Percentiles rank a stretch among this genome's conserved stretches.
Evolutionary conservation across 2,113 vertebrate genomes (phyloP).

Genomic region (Mus spicilegus): DNA sequence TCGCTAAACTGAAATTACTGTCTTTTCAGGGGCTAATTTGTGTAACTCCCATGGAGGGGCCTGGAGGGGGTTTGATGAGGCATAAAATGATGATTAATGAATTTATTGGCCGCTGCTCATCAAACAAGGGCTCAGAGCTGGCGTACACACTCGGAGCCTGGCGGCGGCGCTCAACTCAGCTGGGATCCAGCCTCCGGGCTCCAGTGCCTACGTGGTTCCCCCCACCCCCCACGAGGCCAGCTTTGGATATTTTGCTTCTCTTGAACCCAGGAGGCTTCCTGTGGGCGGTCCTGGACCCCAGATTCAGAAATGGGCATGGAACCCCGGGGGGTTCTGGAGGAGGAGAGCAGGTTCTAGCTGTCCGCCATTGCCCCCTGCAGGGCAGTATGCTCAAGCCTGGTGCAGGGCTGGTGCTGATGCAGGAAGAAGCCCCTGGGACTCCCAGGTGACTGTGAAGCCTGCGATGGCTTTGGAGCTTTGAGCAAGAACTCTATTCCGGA

Average conservation of each 20-base stretch:
- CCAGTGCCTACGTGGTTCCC: not conserved
- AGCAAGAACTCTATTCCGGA: rapidly evolving
- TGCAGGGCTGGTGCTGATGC: not conserved
- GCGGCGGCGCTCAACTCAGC: constrained; percentile 38
- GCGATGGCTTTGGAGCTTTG: not conserved
- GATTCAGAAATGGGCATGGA: not conserved
- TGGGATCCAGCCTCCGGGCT: not conserved
- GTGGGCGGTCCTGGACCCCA: rapidly evolving
- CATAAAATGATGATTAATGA: constrained; percentile 99
- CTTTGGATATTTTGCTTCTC: not conserved
- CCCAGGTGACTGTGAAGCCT: not conserved
- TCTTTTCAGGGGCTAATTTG: constrained; percentile 99
- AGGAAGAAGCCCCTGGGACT: not conserved
- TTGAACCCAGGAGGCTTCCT: not conserved
- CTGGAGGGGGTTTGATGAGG: constrained; percentile 99
- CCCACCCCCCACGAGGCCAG: rapidly evolving
- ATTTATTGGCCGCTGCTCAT: constrained; percentile 99
- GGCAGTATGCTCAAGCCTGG: not conserved
- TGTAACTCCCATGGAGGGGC: constrained; percentile 99
- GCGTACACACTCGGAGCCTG: constrained; percentile 68
- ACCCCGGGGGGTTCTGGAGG: not conserved
- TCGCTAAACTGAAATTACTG: constrained; percentile 99
- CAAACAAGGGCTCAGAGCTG: constrained; percentile 95
- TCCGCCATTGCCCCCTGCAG: constrained; percentile 8
- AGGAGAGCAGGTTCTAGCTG: not conserved